These are phyloP conservation scores for Erpobdella octoculata DNA, from an alignment of 2,888 invertebrate genomes.

Conservation along the genomic window DNA sequence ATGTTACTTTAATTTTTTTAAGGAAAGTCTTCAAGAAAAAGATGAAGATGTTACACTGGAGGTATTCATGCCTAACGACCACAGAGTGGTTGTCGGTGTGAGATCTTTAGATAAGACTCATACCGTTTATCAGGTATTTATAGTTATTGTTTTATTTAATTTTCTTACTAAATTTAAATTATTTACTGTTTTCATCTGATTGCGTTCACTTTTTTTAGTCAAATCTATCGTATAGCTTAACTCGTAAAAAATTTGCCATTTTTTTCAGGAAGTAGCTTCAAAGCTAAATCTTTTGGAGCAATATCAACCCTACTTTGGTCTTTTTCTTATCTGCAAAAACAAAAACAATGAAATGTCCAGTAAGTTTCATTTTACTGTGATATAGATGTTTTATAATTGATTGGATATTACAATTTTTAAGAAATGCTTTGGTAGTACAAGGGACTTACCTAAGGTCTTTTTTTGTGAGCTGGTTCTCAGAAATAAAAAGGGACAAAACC, in stretches of 20 bases:
- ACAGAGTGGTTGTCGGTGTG: slow-evolving; percentile 71
- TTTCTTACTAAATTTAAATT: too few species aligned
- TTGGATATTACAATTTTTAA: too few species aligned
- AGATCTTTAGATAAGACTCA: slow-evolving; percentile 76
- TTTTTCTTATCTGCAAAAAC: slow-evolving; percentile 75
- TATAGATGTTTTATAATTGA: too few species aligned
- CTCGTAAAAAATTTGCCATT: too few species aligned
- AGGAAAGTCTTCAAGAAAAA: slow-evolving; percentile 61
- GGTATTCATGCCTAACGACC: slow-evolving; percentile 76
- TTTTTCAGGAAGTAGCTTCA: slow-evolving; percentile 65
- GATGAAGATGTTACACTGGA: slow-evolving; percentile 65
- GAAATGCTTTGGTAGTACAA: too few species aligned
- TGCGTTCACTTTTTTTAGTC: too few species aligned
- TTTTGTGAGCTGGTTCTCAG: too few species aligned
- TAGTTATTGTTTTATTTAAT: too few species aligned
- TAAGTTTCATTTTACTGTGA: slow-evolving; percentile 40
- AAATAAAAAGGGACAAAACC: too few species aligned
- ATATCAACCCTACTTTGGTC: slow-evolving; percentile 76
- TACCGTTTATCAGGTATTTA: slow-evolving; percentile 59
- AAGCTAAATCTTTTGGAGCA: slow-evolving; percentile 72
- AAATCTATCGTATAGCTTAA: too few species aligned
- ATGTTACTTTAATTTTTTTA: not conserved
- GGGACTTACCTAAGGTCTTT: too few species aligned
- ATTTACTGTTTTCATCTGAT: too few species aligned
- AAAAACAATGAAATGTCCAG: slow-evolving; percentile 42